Evolutionary conservation across 1,140 invertebrate genomes (phyloP), one percentile per base, ranked within the genome.

Genomic region (Diabrotica undecimpunctata): DNA sequence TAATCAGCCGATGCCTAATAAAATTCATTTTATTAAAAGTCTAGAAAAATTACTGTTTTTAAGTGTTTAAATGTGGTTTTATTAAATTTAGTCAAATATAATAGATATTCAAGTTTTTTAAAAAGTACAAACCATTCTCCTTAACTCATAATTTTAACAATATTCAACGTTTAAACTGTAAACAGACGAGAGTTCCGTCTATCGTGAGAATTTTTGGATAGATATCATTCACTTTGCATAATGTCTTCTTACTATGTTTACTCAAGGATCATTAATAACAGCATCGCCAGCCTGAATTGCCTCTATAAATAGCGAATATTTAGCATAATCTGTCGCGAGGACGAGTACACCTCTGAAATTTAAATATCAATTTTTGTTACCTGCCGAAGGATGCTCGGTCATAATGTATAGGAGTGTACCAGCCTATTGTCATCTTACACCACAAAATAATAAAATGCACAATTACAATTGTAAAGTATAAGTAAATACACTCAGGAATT

Each of bases 231-330:
- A 25, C 25, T 25, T 25, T 46, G 41, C 8, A 46, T 46, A 46
- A 46, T 46, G n/a, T 46, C 41, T 46, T 46, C 41, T 46, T 46
- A 8, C 41, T 6, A n/a, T 46, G 41, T 46, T 46, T 46, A 46
- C 41, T 46, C 41, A 46, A 46, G 41, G 41, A 46, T 46, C 41
- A 46, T 46, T 46, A 46, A 46, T 46, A 46, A 46, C 41, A 46
- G 41, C 41, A 10, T 6, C 41, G n/a, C 41, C 41, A 46, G n/a
- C n/a, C n/a, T 8, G n/a, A 46, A 46, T 46, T 46, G 41, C 41
- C 41, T 46, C 41, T 46, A 46, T 46, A 46, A 46, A 46, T 46
- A 46, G 41, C 41, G n/a, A 10, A n/a, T 46, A 46, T 46, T 46
- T 46, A 46, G 41, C 41, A 46, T 46, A 46, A 46, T 46, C 41